Percentiles rank a stretch among this genome's conserved stretches.
Conservation (phyloP, 2,888 invertebrate species). For the Lamellibrachia satsuma region DNA sequence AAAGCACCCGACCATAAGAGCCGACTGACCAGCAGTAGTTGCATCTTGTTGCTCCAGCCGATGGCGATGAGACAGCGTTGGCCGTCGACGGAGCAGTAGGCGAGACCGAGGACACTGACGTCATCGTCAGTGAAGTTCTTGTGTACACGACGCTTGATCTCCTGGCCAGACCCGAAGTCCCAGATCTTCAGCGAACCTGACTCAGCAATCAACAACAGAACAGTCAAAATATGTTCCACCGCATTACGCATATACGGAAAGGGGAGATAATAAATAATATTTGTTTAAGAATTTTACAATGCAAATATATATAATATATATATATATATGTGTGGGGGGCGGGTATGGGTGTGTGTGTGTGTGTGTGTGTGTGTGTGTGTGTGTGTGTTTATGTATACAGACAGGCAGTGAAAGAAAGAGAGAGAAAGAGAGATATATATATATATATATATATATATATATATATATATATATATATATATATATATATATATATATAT, state of each 20-base stretch:
- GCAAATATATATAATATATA: too few relatives aligned
- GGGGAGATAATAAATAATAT: too few relatives aligned
- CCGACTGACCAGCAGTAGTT: constrained; percentile 44
- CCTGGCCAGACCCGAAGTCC: constrained; percentile 65
- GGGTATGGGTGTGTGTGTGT: too few relatives aligned
- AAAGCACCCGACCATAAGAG: too few relatives aligned
- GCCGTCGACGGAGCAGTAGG: constrained; percentile 48
- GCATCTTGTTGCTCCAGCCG: constrained; percentile 59
- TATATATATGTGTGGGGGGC: too few relatives aligned
- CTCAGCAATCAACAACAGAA: background rate
- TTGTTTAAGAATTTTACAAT: background rate
- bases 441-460: too few relatives aligned
- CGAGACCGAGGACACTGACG: constrained; percentile 49
- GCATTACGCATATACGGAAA: background rate
- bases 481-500: too few relatives aligned
- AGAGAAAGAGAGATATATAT: too few relatives aligned
- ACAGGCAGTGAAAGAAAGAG: too few relatives aligned
- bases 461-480: too few relatives aligned
- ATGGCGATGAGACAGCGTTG: constrained; percentile 54
- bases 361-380: too few relatives aligned
- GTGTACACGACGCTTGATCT: constrained; percentile 52
- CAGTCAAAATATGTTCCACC: background rate
- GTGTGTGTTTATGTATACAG: too few relatives aligned
- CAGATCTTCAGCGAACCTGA: constrained; percentile 63
- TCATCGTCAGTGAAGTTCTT: constrained; percentile 33